Base-by-base conservation (phyloP, 2,113 vertebrate genomes). In the Benitochromis conjunctus region DNA sequence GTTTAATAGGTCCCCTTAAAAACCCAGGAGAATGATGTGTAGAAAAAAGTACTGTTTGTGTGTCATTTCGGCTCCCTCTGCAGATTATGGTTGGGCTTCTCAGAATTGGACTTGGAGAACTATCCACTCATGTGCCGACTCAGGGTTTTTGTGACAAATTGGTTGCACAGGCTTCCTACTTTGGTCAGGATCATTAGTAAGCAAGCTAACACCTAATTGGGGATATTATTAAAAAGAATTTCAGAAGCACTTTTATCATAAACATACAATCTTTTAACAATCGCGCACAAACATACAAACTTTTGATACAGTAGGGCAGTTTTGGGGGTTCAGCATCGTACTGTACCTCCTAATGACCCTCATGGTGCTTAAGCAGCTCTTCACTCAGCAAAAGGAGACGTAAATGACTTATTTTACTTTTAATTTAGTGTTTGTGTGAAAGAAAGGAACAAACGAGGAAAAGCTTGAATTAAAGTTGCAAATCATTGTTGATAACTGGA, bases 301-400 rank as follows among this genome's bases (percentile, higher is more conserved):
- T 36, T 62, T 6, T 62, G 58, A n/a, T 11, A 62, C 58, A 12
- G 29, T 34, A 0, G 58, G 58, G 29, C 18, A 34, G 11, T 0
- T 19, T 36, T 13, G 9, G 31, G 58, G 29, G 6, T 19, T 62
- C 16, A 62, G 58, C 58, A 34, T 3, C 0, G 1, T 34, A 34
- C 29, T 34, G 29, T 62, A 34, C 5, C 29, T 62, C 58, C 29
- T 36, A 62, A 34, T n/a, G 31, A 34, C 31, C 18, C 0, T n/a
- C 58, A 11, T 36, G 58, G 31, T 18, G 29, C 57, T 6, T 16
- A 60, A 60, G 5, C 57, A 29, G 56, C 56, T 57, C 24, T 29
- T 58, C 0, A 29, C 0, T 58, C 26, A 31, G 7, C 31, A 58
- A 29, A 58, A 58, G 0, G 24, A 34, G 31, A 62, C 1, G 0